A percentile compares a stretch with the other conserved stretches of the same genome.
Evolutionary conservation across 2,113 vertebrate genomes (phyloP).

Genomic region (Copsychus sechellarum): DNA sequence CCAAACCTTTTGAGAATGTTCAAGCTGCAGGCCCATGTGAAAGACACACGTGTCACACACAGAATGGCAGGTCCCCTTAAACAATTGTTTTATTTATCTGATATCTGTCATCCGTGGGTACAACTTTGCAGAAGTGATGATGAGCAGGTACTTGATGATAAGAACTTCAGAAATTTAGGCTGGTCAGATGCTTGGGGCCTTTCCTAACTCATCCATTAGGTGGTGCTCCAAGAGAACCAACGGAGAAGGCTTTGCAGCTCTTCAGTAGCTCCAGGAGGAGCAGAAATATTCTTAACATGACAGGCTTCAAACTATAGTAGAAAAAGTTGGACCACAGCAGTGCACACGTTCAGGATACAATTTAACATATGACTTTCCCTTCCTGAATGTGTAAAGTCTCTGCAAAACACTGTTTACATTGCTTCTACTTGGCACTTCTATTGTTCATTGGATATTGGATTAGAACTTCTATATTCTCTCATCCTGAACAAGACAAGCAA

Average conservation of each 20-base stretch:
- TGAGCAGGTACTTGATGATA: neutral
- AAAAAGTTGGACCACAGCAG: conserved; percentile 13
- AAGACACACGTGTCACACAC: neutral
- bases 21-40: neutral
- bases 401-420: conserved; percentile 16
- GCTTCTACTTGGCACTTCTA: neutral
- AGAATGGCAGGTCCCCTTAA: neutral
- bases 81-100: neutral
- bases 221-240: conserved; percentile 70
- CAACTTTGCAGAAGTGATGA: neutral
- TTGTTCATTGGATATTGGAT: conserved; percentile 10
- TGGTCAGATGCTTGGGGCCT: neutral
- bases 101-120: neutral
- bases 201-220: conserved; percentile 68
- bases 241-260: neutral
- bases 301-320: conserved; percentile 6
- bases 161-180: neutral
- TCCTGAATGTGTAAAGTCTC: neutral
- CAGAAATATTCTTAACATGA: neutral
- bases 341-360: neutral
- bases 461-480: conserved; percentile 8
- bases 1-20: neutral
- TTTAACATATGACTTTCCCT: neutral
- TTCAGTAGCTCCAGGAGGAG: conserved; percentile 11
- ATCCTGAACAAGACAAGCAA: conserved; percentile 5